phyloP scores from a whole-genome alignment of 1,140 invertebrate species.

The Drosophila bocki region DNA sequence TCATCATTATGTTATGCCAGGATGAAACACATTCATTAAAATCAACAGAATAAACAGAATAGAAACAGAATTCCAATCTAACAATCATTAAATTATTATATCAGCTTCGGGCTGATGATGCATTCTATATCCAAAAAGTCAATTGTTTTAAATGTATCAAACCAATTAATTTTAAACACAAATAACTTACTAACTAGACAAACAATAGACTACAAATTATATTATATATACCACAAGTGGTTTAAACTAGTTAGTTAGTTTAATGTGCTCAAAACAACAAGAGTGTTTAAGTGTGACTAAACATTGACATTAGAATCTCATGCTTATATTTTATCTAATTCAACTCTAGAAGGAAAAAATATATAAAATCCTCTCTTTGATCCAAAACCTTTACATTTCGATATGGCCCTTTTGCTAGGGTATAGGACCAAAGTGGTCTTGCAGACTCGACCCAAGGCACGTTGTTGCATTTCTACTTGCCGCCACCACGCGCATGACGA shows the following conservation, averaged over 20 bases:
- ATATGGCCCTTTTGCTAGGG: conserved; percentile 2
- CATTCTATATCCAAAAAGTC: not conserved
- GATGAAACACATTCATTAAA: not conserved
- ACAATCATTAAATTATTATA: not conserved
- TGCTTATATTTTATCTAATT: not conserved
- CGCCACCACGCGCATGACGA: conserved; percentile 62
- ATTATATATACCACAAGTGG: not conserved
- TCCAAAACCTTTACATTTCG: not conserved
- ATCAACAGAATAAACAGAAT: not conserved
- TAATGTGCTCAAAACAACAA: not conserved
- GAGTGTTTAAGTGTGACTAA: not conserved
- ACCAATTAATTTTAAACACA: not conserved
- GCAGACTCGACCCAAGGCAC: conserved; percentile 1
- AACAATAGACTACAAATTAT: conserved; percentile 2
- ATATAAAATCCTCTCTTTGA: not conserved
- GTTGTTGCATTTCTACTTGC: conserved; percentile 63
- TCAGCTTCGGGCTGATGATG: not conserved
- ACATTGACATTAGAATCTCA: not conserved
- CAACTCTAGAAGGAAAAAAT: not conserved
- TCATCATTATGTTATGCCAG: not conserved
- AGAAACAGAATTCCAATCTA: not conserved
- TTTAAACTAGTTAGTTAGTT: conserved; percentile 1
- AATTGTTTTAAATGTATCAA: conserved; percentile 1
- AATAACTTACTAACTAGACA: not conserved
- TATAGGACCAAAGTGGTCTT: conserved; percentile 37